These are phyloP conservation scores for Pseudolaguvia tuberculata DNA, from an alignment of 2,113 vertebrate species.

Conservation along the genomic window DNA sequence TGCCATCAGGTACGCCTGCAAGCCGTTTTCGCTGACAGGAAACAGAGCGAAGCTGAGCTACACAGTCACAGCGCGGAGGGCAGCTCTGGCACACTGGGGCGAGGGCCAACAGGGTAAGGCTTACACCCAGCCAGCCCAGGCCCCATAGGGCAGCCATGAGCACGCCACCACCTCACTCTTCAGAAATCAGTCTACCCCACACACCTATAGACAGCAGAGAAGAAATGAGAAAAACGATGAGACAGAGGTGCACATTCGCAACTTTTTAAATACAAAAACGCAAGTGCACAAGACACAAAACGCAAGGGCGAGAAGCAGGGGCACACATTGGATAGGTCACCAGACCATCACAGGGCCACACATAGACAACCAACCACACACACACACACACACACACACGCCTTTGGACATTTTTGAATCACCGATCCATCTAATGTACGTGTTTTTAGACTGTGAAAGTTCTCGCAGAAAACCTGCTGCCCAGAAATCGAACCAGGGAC, in stretches of 20 bases:
- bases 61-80: conserved; percentile 89
- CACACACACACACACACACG: too few relatives aligned
- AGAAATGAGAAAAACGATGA: neutral
- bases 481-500: too few relatives aligned
- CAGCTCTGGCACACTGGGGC: conserved; percentile 62
- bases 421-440: too few relatives aligned
- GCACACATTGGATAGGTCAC: too few relatives aligned
- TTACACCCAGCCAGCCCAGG: conserved; percentile 51
- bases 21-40: conserved; percentile 84
- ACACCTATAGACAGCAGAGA: conserved; percentile 61
- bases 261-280: too few relatives aligned
- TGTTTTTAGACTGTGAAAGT: too few relatives aligned
- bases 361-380: too few relatives aligned
- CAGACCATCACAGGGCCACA: too few relatives aligned
- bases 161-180: conserved; percentile 66
- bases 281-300: too few relatives aligned
- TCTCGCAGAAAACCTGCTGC: too few relatives aligned
- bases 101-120: conserved; percentile 61
- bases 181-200: conserved; percentile 68
- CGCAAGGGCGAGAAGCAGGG: too few relatives aligned
- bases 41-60: conserved; percentile 76
- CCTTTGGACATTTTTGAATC: too few relatives aligned
- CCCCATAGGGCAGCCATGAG: conserved; percentile 65
- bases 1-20: conserved; percentile 86
- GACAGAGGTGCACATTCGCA: neutral